Percentiles rank a stretch among this genome's conserved stretches.
Conservation (phyloP, 2,113 vertebrate genomes). For the Odocoileus hemionus region DNA sequence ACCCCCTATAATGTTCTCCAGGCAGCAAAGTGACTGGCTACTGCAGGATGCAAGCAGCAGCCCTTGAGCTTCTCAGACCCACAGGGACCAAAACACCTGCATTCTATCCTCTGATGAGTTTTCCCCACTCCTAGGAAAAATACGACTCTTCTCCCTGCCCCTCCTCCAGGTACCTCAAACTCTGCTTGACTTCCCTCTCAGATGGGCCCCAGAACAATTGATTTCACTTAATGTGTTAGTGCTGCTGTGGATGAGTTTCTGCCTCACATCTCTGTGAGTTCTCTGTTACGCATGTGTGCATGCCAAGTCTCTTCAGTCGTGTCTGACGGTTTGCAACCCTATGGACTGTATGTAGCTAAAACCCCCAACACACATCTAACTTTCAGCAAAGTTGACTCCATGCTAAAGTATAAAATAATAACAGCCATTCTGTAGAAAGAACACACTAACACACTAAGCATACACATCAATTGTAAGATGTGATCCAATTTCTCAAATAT, state of each 20-base stretch:
- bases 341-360: background rate
- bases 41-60: background rate
- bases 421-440: background rate
- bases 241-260: background rate
- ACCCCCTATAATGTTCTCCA: background rate
- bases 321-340: background rate
- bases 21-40: background rate
- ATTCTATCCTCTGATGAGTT: background rate
- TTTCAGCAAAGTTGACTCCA: background rate
- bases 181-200: background rate
- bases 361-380: background rate
- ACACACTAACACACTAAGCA: background rate
- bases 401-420: background rate
- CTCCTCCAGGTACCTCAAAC: background rate
- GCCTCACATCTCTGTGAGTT: background rate
- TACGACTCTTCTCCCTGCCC: no score
- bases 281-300: background rate
- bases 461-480: background rate
- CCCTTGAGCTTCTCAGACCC: background rate
- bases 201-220: background rate
- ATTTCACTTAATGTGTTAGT: background rate
- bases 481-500: background rate
- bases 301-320: accelerated
- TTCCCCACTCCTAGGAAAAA: background rate
- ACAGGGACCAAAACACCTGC: background rate